phyloP scores from a whole-genome alignment of 2,113 vertebrate genomes.

The Felis chaus region DNA sequence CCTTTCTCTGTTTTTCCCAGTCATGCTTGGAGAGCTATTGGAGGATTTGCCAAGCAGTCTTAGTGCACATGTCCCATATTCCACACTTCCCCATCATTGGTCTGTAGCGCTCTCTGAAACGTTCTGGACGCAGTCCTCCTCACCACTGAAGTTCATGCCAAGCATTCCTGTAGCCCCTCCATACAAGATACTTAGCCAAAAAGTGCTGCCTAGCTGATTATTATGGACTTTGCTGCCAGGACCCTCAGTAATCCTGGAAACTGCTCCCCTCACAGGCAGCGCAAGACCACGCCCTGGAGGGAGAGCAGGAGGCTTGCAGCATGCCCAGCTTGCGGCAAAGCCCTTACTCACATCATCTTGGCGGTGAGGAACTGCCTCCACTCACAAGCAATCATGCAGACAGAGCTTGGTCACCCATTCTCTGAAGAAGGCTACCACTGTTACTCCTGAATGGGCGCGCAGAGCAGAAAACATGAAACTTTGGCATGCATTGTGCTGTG shows the following conservation, averaged over 20 bases:
- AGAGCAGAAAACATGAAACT: background rate
- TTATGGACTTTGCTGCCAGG: background rate
- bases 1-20: background rate
- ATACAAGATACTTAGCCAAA: background rate
- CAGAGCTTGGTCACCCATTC: background rate
- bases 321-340: rapidly evolving
- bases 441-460: background rate
- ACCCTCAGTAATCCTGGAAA: background rate
- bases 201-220: background rate
- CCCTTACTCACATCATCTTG: background rate
- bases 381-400: background rate
- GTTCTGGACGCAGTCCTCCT: background rate
- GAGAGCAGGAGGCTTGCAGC: rapidly evolving
- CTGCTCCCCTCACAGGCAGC: background rate
- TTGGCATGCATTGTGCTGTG: background rate
- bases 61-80: background rate
- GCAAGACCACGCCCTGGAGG: rapidly evolving
- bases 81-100: background rate
- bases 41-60: background rate
- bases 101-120: background rate
- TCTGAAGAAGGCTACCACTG: background rate
- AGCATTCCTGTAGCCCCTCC: background rate
- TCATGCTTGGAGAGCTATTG: background rate
- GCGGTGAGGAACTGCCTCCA: rapidly evolving
- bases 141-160: background rate